Conservation (phyloP, 2,888 invertebrate species). For the Panzeria rudis region DNA sequence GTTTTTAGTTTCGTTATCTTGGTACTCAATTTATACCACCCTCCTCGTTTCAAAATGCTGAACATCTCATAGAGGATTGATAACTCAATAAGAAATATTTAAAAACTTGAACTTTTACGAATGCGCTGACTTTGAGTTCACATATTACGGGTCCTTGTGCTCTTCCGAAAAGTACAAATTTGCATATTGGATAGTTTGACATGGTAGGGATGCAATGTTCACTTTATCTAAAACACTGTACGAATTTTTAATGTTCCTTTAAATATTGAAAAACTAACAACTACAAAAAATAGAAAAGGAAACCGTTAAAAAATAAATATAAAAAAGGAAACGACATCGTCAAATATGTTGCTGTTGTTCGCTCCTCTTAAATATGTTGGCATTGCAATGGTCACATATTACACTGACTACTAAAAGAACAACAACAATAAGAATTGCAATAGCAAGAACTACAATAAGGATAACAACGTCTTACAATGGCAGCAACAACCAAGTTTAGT, state of each 20-base stretch:
- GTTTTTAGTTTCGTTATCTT: no score
- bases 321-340: conserved; percentile 66
- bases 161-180: no score
- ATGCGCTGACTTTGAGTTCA: no score
- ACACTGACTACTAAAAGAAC: conserved; percentile 31
- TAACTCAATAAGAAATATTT: no score
- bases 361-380: conserved; percentile 65
- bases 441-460: conserved; percentile 38
- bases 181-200: no score
- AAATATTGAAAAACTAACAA: conserved; percentile 38
- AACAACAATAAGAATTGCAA: background rate
- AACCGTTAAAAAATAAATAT: conserved; percentile 59
- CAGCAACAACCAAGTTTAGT: conserved; percentile 24
- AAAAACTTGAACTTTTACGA: no score
- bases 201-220: no score
- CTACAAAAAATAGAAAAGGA: conserved; percentile 58
- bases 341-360: conserved; percentile 64
- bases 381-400: conserved; percentile 66
- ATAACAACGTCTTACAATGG: conserved; percentile 43
- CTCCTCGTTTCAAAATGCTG: no score
- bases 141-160: no score
- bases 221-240: conserved; percentile 48
- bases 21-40: no score
- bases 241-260: conserved; percentile 53
- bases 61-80: no score